A percentile compares a stretch with the other conserved stretches of the same genome.
These are phyloP conservation scores for Deilephila elpenor DNA, from an alignment of 2,888 invertebrate species.

Conservation along the genomic window DNA sequence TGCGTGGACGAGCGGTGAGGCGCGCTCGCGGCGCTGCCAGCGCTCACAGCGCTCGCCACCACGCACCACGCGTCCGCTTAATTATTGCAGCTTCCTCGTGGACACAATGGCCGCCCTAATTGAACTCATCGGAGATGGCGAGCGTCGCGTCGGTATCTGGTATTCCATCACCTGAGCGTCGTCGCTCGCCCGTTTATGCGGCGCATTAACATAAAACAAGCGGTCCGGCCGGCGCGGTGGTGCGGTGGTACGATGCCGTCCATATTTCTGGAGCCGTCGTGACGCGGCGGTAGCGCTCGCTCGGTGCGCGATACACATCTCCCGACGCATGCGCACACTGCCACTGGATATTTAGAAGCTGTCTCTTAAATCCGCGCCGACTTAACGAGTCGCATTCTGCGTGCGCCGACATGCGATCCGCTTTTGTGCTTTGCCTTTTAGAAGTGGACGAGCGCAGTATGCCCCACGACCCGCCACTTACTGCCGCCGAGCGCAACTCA, in stretches of 20 bases:
- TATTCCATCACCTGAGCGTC: slow-evolving; percentile 69
- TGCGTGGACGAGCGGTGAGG: slow-evolving; percentile 50
- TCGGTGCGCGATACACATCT: slow-evolving; percentile 82
- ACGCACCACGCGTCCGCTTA: slow-evolving; percentile 51
- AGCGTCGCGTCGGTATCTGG: slow-evolving; percentile 61
- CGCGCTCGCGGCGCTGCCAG: not conserved
- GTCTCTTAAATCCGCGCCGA: slow-evolving; percentile 80
- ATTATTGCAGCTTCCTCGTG: slow-evolving; percentile 68
- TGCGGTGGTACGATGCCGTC: slow-evolving; percentile 55
- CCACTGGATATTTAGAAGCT: slow-evolving; percentile 81
- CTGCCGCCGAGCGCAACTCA: slow-evolving; percentile 5
- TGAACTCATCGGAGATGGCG: slow-evolving; percentile 35
- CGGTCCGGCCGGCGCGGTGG: slow-evolving; percentile 52
- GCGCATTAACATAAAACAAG: slow-evolving; percentile 83
- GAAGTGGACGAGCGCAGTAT: not conserved
- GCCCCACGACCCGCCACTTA: slow-evolving; percentile 9
- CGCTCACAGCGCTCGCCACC: not conserved
- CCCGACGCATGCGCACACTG: slow-evolving; percentile 73
- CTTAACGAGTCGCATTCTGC: slow-evolving; percentile 80
- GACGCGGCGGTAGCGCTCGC: slow-evolving; percentile 72
- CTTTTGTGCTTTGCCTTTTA: slow-evolving; percentile 62
- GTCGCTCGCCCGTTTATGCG: slow-evolving; percentile 61
- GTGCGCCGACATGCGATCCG: slow-evolving; percentile 74
- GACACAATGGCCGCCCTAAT: slow-evolving; percentile 53
- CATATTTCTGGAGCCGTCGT: slow-evolving; percentile 82